Evolutionary conservation across 2,113 vertebrate genomes (phyloP).

Genomic region (Erinaceus europaeus): DNA sequence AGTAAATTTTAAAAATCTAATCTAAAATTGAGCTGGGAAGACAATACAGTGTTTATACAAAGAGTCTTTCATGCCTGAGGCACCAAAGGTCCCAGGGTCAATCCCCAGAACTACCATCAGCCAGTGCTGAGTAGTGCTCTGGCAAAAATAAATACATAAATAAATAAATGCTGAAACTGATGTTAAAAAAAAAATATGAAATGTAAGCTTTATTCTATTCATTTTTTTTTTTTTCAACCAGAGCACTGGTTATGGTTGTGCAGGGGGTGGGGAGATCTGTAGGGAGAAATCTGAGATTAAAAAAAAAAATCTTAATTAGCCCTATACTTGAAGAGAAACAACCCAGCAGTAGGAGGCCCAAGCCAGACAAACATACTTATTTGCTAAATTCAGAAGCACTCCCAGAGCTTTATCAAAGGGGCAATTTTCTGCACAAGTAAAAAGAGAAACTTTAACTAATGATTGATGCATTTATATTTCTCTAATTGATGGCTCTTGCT

Average conservation of each 20-base stretch:
- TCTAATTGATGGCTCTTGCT: not conserved
- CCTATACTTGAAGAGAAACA: not conserved
- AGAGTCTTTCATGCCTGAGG: not conserved
- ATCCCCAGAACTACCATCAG: too few species aligned
- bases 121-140: too few species aligned
- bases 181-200: not conserved
- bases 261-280: too few species aligned
- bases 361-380: not conserved
- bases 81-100: too few species aligned
- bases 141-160: too few species aligned
- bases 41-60: not conserved
- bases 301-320: not conserved
- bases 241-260: too few species aligned
- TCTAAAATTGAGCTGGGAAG: not conserved
- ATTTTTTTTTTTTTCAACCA: too few species aligned
- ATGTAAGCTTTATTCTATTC: too few species aligned
- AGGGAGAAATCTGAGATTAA: too few species aligned
- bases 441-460: not conserved
- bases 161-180: too few species aligned
- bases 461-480: not conserved
- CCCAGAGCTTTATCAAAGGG: not conserved
- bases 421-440: not conserved
- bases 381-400: not conserved
- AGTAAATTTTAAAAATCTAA: slow-evolving; percentile 5
- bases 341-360: not conserved